Conservation (phyloP, 1,140 invertebrate genomes). For the Drosophila parabipectinata region DNA sequence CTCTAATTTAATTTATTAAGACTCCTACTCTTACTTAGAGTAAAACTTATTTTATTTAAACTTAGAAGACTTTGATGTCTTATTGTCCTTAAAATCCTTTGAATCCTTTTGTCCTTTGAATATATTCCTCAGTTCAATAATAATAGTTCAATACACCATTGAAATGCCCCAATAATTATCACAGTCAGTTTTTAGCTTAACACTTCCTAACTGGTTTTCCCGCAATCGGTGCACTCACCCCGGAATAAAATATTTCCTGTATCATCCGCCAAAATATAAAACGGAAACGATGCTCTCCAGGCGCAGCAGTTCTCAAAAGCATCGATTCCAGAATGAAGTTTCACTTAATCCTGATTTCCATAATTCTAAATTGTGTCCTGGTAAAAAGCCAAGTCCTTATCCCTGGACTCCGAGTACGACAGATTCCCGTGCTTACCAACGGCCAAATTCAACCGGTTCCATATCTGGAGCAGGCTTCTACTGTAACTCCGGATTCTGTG, state of each 20-base stretch:
- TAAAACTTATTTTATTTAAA: too few species aligned
- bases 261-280: background rate
- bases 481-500: background rate
- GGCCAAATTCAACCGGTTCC: slow-evolving; percentile 2
- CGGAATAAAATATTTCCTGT: background rate
- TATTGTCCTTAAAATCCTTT: too few species aligned
- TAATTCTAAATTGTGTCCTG: background rate
- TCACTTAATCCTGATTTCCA: background rate
- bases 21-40: too few species aligned
- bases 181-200: background rate
- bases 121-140: too few species aligned
- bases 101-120: too few species aligned
- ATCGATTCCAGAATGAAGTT: background rate
- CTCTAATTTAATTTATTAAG: too few species aligned
- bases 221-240: background rate
- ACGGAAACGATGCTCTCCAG: background rate
- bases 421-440: background rate
- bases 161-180: too few species aligned
- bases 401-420: background rate
- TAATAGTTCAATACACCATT: too few species aligned
- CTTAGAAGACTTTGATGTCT: too few species aligned
- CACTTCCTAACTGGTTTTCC: background rate
- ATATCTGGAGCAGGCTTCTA: background rate
- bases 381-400: slow-evolving; percentile 1
- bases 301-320: background rate